These are phyloP conservation scores for Sorex maritimensis DNA, from an alignment of 2,797 vertebrate species.

Conservation along the genomic window DNA sequence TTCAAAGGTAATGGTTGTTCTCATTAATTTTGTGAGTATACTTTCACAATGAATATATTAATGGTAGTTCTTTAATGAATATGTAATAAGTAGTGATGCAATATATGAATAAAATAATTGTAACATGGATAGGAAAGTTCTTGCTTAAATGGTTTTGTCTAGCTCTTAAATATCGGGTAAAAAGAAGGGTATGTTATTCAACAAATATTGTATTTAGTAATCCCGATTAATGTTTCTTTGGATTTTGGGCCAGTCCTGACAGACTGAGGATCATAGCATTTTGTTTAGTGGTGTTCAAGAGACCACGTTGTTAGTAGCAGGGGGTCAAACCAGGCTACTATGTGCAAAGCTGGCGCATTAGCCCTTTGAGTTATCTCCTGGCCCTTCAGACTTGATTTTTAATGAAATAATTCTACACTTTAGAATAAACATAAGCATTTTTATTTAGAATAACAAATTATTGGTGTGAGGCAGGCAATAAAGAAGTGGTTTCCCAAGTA, in stretches of 20 bases:
- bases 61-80: constrained; percentile 57
- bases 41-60: constrained; percentile 83
- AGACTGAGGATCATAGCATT: too few relatives aligned
- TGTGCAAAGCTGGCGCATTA: too few relatives aligned
- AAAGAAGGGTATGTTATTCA: background rate
- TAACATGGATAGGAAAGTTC: background rate
- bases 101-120: constrained; percentile 68
- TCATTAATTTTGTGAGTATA: constrained; percentile 83
- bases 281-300: too few relatives aligned
- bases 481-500: background rate
- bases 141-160: constrained; percentile 40
- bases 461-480: background rate
- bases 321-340: too few relatives aligned
- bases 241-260: too few relatives aligned
- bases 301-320: too few relatives aligned
- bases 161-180: constrained; percentile 21
- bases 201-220: constrained; percentile 29
- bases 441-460: background rate
- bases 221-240: background rate
- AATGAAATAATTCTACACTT: too few relatives aligned
- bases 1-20: constrained; percentile 83
- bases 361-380: too few relatives aligned
- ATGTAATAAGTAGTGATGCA: constrained; percentile 61
- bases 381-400: too few relatives aligned
- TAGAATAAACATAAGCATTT: background rate